Evolutionary conservation across 2,797 vertebrate genomes (phyloP).

Genomic region (Natrix natrix): DNA sequence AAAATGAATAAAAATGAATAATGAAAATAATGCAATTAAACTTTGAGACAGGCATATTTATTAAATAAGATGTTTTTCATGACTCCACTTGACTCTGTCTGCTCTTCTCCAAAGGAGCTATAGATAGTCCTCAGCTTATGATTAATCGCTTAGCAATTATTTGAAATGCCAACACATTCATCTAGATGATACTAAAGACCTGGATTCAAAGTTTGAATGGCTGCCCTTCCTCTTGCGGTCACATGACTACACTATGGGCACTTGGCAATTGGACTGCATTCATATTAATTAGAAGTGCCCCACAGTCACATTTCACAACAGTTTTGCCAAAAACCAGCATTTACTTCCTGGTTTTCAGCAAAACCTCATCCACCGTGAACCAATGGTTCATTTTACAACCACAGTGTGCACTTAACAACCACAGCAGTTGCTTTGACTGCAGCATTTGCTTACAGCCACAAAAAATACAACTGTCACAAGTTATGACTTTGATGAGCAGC

Average conservation of each 20-base stretch:
- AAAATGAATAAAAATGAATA: neutral
- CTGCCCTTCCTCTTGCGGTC: neutral
- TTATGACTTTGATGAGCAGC: neutral
- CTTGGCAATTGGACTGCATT: neutral
- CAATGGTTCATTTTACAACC: neutral
- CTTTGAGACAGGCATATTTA: neutral
- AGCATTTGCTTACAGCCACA: neutral
- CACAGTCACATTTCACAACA: neutral
- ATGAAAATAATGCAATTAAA: neutral
- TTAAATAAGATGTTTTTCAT: neutral
- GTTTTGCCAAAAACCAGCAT: neutral
- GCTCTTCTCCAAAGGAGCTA: neutral
- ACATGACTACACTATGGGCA: neutral
- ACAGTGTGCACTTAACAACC: neutral
- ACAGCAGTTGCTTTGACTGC: neutral
- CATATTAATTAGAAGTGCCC: neutral
- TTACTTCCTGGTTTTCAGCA: neutral
- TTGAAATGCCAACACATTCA: neutral
- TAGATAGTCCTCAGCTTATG: neutral
- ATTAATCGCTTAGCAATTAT: neutral
- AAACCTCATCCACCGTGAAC: neutral
- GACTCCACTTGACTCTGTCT: neutral
- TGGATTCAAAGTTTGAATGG: neutral
- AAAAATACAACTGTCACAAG: neutral
- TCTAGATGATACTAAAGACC: neutral